Conservation (phyloP, 2,113 vertebrate species). For the Galeopterus variegatus region DNA sequence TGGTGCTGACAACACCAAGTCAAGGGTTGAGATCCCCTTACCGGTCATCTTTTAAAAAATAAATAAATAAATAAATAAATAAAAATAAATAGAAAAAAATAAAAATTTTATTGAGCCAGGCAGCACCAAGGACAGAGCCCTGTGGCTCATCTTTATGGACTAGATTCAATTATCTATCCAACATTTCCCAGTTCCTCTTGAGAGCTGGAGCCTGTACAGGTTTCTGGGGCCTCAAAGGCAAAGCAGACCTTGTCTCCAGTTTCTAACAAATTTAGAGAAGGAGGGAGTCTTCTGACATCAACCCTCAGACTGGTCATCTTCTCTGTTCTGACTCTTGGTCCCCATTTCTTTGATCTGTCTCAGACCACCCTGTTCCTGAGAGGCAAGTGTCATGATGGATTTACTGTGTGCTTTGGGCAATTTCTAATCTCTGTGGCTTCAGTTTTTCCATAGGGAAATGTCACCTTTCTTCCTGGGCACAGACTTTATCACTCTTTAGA, state of each 20-base stretch:
- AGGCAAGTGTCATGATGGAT: neutral
- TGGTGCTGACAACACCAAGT: no score
- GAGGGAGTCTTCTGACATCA: neutral
- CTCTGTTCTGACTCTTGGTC: neutral
- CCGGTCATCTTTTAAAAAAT: no score
- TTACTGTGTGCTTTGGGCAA: neutral
- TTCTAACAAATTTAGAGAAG: neutral
- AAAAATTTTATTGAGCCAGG: neutral
- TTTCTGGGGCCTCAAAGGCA: neutral
- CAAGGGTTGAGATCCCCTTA: no score
- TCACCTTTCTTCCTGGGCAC: constrained; percentile 40
- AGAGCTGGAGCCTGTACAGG: neutral
- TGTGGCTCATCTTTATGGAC: neutral
- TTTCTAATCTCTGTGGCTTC: neutral
- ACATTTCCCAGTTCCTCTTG: neutral
- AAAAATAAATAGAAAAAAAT: neutral
- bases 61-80: no score
- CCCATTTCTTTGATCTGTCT: neutral
- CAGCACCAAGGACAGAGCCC: constrained; percentile 72
- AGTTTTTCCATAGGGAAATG: neutral
- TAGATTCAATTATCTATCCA: neutral
- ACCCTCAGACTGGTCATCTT: neutral
- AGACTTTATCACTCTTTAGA: constrained; percentile 27
- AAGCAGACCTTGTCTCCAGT: constrained; percentile 3
- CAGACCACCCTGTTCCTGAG: neutral